These are phyloP conservation scores for Tetragonisca angustula DNA, from an alignment of 2,888 invertebrate species.

Conservation along the genomic window DNA sequence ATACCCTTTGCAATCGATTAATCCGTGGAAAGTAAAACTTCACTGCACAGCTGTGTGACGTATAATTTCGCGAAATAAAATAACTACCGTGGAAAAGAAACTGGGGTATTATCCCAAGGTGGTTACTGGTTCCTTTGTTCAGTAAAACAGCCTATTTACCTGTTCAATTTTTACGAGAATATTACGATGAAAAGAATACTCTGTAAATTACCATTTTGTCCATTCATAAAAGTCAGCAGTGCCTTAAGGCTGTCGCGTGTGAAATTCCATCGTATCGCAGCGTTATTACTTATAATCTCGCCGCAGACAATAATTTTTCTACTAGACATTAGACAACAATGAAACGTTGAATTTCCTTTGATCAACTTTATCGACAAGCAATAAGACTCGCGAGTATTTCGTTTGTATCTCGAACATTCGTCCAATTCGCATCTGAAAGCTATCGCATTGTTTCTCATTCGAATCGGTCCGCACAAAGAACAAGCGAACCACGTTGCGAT, in stretches of 20 bases:
- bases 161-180: background rate
- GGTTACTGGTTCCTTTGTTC: background rate
- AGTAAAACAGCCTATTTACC: background rate
- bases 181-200: background rate
- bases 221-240: background rate
- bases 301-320: too few species aligned
- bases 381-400: background rate
- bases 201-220: background rate
- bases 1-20: background rate
- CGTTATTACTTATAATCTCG: background rate
- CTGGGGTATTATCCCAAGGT: background rate
- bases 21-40: slow-evolving; percentile 8
- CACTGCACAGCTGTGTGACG: background rate
- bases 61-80: slow-evolving; percentile 17
- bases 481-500: background rate
- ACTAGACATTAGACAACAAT: too few species aligned
- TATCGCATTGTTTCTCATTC: background rate
- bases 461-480: background rate
- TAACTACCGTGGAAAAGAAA: background rate
- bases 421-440: background rate
- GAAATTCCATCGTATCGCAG: background rate
- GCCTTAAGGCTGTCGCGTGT: too few species aligned
- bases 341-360: too few species aligned
- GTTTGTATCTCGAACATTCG: background rate
- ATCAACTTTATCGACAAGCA: too few species aligned